These are phyloP conservation scores for Rhinogobio ventralis DNA, from an alignment of 2,797 vertebrate genomes.

Conservation along the genomic window DNA sequence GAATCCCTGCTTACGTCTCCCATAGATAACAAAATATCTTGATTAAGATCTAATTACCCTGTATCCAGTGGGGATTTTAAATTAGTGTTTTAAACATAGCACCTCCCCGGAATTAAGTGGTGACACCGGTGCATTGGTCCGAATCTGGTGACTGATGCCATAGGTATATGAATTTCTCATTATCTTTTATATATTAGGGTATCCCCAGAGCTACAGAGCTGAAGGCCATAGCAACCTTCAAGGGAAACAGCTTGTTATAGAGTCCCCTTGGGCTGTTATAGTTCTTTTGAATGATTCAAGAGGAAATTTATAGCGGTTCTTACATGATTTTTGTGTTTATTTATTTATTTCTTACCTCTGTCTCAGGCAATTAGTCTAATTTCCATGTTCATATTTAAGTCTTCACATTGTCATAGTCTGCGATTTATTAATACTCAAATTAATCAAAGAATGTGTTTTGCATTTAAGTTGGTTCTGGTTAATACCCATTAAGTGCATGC, in stretches of 20 bases:
- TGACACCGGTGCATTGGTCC: slow-evolving; percentile 58
- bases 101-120: slow-evolving; percentile 58
- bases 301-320: slow-evolving; percentile 69
- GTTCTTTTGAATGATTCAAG: slow-evolving; percentile 68
- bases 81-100: slow-evolving; percentile 61
- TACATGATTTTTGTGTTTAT: slow-evolving; percentile 65
- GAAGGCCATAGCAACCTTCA: slow-evolving; percentile 76
- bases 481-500: background rate
- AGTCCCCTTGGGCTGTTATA: slow-evolving; percentile 81
- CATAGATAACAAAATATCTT: slow-evolving; percentile 50
- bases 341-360: slow-evolving; percentile 59
- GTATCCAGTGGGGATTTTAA: slow-evolving; percentile 61
- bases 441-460: slow-evolving; percentile 1
- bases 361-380: slow-evolving; percentile 58
- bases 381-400: slow-evolving; percentile 47
- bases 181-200: slow-evolving; percentile 77
- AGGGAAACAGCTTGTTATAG: slow-evolving; percentile 76
- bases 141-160: slow-evolving; percentile 70
- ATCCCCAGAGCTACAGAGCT: slow-evolving; percentile 72
- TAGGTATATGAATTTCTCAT: slow-evolving; percentile 80
- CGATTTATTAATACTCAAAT: slow-evolving; percentile 18
- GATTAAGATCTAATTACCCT: slow-evolving; percentile 59
- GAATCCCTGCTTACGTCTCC: slow-evolving; percentile 17
- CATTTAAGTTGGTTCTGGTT: background rate
- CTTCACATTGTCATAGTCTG: slow-evolving; percentile 9